Evolutionary conservation across 1,140 invertebrate genomes (phyloP), one percentile per base, ranked within the genome.

Genomic region (Hyles euphorbiae): DNA sequence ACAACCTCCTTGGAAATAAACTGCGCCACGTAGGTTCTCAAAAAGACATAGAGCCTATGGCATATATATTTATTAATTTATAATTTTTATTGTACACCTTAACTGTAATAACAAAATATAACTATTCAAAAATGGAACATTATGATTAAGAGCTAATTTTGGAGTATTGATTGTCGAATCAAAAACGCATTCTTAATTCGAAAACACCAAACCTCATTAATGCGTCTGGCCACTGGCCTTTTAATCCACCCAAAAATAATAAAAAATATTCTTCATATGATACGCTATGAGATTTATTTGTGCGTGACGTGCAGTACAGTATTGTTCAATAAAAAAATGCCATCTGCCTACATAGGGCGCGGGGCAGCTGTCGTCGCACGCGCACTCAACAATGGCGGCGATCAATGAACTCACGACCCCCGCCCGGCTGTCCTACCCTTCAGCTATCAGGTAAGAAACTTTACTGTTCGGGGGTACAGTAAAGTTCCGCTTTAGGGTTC

Each of bases 401-500:
- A 81, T 72, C 82, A 80, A 78, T 85, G 82, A 85, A 85, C 82
- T 67, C 74, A 63, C 65, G 65, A 68, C 60, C 72, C 72, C 65
- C 54, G 11, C 72, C 65, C 49, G 11, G 46, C 44, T 68, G 70
- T 67, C 70, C 77, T 56, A 56, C 56, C 64, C 59, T 56, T 57
- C 64, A 53, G 8, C 10, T 22, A 56, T 62, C 64, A 62, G 59
- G 59, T 66, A 61, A 46, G 40, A 12, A 22, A 47, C 10, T 47
- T 6, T 60, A 64, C 62, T 57, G 62, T 63, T 58, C 46, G 5
- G 46, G 46, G 46, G 32, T 56, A 48, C 46, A 4, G 46, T 22
- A 22, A 22, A 22, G 22, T 22, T 22, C 44, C 54, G 46, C 45
- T 46, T 47, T 46, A 48, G 33, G 44, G 54, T 8, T n/a, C 46